Conservation (phyloP, 2,888 invertebrate species). For the Baronia brevicornis region DNA sequence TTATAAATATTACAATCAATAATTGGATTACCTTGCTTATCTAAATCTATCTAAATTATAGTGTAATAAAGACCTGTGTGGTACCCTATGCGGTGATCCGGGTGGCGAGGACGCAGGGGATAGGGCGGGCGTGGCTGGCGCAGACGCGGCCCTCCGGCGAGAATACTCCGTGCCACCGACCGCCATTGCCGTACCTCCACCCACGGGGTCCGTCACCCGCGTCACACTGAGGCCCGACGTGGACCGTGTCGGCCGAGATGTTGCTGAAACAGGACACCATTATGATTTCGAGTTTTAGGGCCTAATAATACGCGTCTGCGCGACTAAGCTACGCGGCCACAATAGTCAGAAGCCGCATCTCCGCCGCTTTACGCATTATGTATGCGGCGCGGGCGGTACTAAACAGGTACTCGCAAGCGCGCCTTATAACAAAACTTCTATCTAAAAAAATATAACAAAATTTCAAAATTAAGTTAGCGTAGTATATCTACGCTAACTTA, state of each 20-base stretch:
- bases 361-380: no score
- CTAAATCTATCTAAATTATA: no score
- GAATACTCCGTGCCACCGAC: slow-evolving; percentile 75
- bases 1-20: no score
- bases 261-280: slow-evolving; percentile 55
- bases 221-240: slow-evolving; percentile 82
- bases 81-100: slow-evolving; percentile 72
- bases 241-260: slow-evolving; percentile 83
- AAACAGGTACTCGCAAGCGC: no score
- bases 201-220: slow-evolving; percentile 73
- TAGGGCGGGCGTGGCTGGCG: slow-evolving; percentile 82
- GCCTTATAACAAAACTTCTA: no score
- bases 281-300: not conserved
- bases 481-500: no score
- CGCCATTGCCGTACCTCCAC: slow-evolving; percentile 77
- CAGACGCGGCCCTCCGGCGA: slow-evolving; percentile 79
- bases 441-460: no score
- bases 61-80: slow-evolving; percentile 41
- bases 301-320: not conserved
- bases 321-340: not conserved
- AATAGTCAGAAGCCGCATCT: no score
- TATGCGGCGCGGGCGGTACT: no score
- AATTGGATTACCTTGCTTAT: no score
- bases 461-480: no score
- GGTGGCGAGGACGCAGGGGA: slow-evolving; percentile 87